Evolutionary conservation across 2,113 vertebrate genomes (phyloP), one percentile per base, ranked within the genome.

Genomic region (Onychostruthus taczanowskii): DNA sequence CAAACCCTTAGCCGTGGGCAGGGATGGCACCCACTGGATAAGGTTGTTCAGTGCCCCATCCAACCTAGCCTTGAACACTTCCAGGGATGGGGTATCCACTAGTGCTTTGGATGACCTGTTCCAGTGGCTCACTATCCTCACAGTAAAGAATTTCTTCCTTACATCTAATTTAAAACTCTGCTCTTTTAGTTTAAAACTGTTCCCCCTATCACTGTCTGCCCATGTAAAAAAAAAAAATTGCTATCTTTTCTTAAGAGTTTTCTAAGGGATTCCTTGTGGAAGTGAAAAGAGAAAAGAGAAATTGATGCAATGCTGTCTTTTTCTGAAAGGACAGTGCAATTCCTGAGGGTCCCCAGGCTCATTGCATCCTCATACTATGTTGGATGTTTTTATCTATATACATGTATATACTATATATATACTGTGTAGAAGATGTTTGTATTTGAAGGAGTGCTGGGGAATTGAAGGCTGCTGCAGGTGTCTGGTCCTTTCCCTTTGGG

Each of bases 341-440:
- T 72, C 53, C 35, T 55, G 24, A 3, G 10, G 0, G 10, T 86
- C 27, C 21, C 30, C 1, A 6, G 12, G 12, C 39, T 90, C 44
- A 33, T 11, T 0, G 0, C 3, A 0, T 37, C 39, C 39, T 41
- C 39, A 41, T 41, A 41, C 39, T 41, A 41, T 41, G 39, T 41
- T 41, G 11, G 39, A 41, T 41, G 13, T 41, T 41, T 41, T 5
- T 41, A 41, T 41, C 39, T 41, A 41, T 41, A 41, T 41, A 12
- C 39, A 41, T 41, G 39, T 41, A 41, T 41, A 41, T 41, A 41
- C 39, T 41, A 41, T 13, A 41, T 41, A 41, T 41, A 41, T 41
- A 41, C 39, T 41, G 13, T 41, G 39, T 41, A 41, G 53, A 7
- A n/a, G 26, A 24, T 3, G 1, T 47, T 64, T 43, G 46, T 26